Conservation (phyloP, 2,113 vertebrate genomes). For the Aegotheles bennettii region DNA sequence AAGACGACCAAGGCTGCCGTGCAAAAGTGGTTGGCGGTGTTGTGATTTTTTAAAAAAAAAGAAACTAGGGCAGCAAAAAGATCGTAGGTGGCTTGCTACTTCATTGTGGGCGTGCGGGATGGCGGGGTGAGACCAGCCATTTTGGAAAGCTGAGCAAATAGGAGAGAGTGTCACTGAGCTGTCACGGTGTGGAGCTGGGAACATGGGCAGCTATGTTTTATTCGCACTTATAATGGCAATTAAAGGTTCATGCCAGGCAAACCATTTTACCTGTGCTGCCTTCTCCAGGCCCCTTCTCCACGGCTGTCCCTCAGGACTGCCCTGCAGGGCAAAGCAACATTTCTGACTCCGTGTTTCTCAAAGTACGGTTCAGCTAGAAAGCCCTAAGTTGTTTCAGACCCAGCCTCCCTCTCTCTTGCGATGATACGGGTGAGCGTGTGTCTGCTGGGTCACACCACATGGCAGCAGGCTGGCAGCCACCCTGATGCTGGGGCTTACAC, state of each 20-base stretch:
- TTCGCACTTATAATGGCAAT: not conserved
- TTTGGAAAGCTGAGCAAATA: constrained; percentile 6
- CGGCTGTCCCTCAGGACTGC: not conserved
- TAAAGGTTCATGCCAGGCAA: not conserved
- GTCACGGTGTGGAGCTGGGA: not conserved
- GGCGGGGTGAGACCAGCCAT: not conserved
- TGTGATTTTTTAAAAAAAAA: not conserved
- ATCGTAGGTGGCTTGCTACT: constrained; percentile 35
- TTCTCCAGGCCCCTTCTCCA: not conserved
- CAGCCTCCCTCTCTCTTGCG: not conserved
- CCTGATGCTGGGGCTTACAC: not conserved
- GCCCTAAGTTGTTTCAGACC: not conserved
- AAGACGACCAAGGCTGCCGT: constrained; percentile 2
- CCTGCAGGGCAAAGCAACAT: not conserved
- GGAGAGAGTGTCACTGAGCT: not conserved
- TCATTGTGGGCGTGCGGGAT: not conserved
- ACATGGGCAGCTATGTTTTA: not conserved
- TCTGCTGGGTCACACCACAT: not conserved
- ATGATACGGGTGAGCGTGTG: not conserved
- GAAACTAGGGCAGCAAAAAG: constrained; percentile 47
- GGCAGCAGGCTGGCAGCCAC: fast-evolving
- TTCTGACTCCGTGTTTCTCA: not conserved
- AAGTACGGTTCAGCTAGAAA: not conserved
- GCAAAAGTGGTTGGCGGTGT: constrained; percentile 50
- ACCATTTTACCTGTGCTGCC: not conserved